Percentiles rank a stretch among this genome's conserved stretches.
Conservation (phyloP, 2,888 invertebrate genomes). For the Rhingia campestris region DNA sequence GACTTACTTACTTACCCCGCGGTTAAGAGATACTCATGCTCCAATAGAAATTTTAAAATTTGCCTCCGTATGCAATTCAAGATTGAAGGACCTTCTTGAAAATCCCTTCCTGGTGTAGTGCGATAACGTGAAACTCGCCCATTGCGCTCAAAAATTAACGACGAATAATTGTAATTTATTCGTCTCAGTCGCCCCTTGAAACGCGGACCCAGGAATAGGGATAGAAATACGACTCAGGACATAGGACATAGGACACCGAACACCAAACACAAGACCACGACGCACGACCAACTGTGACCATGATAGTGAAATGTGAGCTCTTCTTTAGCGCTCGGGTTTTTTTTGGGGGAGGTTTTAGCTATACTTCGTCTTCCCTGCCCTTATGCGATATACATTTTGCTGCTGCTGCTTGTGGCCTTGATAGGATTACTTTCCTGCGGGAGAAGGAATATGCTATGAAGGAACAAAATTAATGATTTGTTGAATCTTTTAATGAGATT, state of each 20-base stretch:
- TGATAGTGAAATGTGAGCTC: conserved; percentile 69
- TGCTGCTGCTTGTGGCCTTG: conserved; percentile 60
- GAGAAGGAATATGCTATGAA: conserved; percentile 56
- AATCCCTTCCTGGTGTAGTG: conserved; percentile 50
- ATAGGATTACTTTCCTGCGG: conserved; percentile 69
- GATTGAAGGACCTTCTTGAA: conserved; percentile 38
- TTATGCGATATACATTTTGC: conserved; percentile 7
- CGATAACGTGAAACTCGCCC: conserved; percentile 63
- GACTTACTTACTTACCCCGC: background rate
- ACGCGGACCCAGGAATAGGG: too few species aligned
- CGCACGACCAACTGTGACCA: conserved; percentile 61
- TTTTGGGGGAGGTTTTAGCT: conserved; percentile 2
- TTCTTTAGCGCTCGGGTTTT: conserved; percentile 35
- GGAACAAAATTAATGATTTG: conserved; percentile 74
- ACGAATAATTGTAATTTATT: conserved; percentile 72
- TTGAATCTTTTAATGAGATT: conserved; percentile 70
- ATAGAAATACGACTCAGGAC: too few species aligned
- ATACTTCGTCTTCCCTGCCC: conserved; percentile 27
- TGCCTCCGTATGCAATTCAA: conserved; percentile 58
- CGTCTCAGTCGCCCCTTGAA: conserved; percentile 21
- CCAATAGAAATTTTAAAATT: conserved; percentile 14
- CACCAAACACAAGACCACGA: conserved; percentile 13
- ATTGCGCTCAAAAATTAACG: conserved; percentile 70
- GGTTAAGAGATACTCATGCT: conserved; percentile 8
- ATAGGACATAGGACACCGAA: too few species aligned